A percentile compares a stretch with the other conserved stretches of the same genome.
phyloP scores from a whole-genome alignment of 1,140 invertebrate genomes.

The Ips nitidus region DNA sequence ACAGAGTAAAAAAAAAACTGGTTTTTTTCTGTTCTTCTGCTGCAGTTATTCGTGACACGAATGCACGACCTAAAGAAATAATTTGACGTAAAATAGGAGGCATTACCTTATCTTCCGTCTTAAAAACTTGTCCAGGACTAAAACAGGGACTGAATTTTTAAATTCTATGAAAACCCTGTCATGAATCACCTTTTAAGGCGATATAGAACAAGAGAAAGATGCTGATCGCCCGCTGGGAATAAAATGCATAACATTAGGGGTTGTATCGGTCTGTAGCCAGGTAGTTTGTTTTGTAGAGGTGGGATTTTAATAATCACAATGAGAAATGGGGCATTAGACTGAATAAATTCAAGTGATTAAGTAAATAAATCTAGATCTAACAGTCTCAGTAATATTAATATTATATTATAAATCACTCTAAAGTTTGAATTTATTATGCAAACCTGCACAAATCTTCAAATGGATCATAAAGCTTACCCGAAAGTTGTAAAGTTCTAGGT shows the following conservation, averaged over 20 bases:
- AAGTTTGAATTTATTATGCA: too few species aligned
- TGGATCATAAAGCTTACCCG: too few species aligned
- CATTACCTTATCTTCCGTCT: constrained; percentile 33
- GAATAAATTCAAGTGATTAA: too few species aligned
- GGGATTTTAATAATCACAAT: too few species aligned
- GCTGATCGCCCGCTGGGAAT: constrained; percentile 17
- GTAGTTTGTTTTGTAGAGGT: background rate
- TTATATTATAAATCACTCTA: too few species aligned
- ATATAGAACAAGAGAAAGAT: constrained; percentile 1
- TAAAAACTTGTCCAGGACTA: constrained; percentile 27
- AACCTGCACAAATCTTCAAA: too few species aligned
- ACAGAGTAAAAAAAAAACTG: constrained; percentile 22
- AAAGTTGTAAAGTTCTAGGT: too few species aligned
- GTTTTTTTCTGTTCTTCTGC: constrained; percentile 17
- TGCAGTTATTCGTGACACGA: constrained; percentile 30
- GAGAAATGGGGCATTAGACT: too few species aligned
- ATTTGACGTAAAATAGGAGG: constrained; percentile 34
- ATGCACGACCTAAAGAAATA: constrained; percentile 29
- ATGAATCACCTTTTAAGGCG: constrained; percentile 27
- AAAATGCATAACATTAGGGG: constrained; percentile 8
- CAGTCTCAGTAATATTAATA: too few species aligned
- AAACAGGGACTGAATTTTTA: constrained; percentile 29
- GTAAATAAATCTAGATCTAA: too few species aligned
- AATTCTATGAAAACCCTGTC: constrained; percentile 19
- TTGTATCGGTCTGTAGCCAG: background rate